Conservation (phyloP, 2,797 vertebrate species). For the Sebastes itinus region DNA sequence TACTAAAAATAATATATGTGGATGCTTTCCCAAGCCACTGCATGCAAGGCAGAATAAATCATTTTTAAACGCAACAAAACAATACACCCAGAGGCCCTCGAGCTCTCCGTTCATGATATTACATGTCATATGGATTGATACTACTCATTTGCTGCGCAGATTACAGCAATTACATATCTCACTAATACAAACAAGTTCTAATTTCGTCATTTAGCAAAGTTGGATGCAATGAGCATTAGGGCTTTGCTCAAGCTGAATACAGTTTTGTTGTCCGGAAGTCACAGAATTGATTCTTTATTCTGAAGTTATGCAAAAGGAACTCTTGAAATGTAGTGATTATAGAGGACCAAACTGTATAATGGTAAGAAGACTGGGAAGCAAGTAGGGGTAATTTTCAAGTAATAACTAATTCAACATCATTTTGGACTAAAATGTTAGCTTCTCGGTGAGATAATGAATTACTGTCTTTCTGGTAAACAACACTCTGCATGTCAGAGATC, state of each 20-base stretch:
- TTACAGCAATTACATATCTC: slow-evolving; percentile 12
- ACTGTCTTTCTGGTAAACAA: not conserved
- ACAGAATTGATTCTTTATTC: not conserved
- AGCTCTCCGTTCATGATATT: slow-evolving; percentile 1
- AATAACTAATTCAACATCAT: not conserved
- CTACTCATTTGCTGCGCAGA: not conserved
- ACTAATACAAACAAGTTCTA: not conserved
- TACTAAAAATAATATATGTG: not conserved
- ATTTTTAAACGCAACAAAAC: not conserved
- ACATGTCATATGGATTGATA: slow-evolving; percentile 18
- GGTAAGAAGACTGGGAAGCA: not conserved
- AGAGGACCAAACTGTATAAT: not conserved
- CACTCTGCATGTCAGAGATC: not conserved
- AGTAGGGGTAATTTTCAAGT: not conserved
- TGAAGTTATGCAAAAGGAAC: not conserved
- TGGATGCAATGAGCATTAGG: not conserved
- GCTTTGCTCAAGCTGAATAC: not conserved
- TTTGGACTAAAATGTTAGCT: not conserved
- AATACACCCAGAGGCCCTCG: not conserved
- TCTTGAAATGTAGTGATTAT: not conserved
- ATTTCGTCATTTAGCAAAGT: slow-evolving; percentile 12
- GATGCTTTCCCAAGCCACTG: not conserved
- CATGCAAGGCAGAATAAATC: not conserved
- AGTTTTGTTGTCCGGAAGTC: not conserved
- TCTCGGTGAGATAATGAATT: not conserved